phyloP scores from a whole-genome alignment of 92 coral and sea anemone species.

The Palythoa grandis region DNA sequence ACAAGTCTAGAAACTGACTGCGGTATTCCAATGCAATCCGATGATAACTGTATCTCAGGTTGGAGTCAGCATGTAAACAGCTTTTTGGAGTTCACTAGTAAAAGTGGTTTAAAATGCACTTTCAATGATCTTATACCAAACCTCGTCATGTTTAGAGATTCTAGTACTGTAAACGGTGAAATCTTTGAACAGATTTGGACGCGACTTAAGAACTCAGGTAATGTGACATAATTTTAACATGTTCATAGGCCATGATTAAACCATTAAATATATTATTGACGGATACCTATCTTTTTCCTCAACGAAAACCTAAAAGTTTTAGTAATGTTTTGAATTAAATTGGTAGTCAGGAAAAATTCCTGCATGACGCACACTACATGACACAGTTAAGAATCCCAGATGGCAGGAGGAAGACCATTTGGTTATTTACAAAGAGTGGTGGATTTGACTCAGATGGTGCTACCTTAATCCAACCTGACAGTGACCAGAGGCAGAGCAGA shows the following conservation, averaged over 20 bases:
- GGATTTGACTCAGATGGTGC: no score
- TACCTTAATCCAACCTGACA: no score
- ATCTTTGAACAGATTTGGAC: slow-evolving; percentile 49
- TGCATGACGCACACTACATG: no score
- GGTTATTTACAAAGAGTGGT: no score
- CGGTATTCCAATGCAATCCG: neutral
- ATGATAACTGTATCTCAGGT: neutral
- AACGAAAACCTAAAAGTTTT: no score
- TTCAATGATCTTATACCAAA: slow-evolving; percentile 39
- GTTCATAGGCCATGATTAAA: neutral
- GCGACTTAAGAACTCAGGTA: slow-evolving; percentile 38
- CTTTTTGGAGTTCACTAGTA: slow-evolving; percentile 44
- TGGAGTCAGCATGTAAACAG: slow-evolving; percentile 44
- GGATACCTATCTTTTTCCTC: no score
- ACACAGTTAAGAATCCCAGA: no score
- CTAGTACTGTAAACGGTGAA: slow-evolving; percentile 44
- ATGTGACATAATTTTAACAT: neutral
- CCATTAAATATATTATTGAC: neutral
- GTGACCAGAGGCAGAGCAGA: no score
- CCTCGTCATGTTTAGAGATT: slow-evolving; percentile 35
- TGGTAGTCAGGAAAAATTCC: no score
- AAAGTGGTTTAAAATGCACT: slow-evolving; percentile 31
- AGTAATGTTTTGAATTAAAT: no score
- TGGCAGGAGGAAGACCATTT: no score
- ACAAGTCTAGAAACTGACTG: slow-evolving; percentile 21